Percentiles rank a stretch among this genome's conserved stretches.
These are phyloP conservation scores for Chrysolina oricalcia DNA, from an alignment of 2,888 invertebrate species.

Conservation along the genomic window DNA sequence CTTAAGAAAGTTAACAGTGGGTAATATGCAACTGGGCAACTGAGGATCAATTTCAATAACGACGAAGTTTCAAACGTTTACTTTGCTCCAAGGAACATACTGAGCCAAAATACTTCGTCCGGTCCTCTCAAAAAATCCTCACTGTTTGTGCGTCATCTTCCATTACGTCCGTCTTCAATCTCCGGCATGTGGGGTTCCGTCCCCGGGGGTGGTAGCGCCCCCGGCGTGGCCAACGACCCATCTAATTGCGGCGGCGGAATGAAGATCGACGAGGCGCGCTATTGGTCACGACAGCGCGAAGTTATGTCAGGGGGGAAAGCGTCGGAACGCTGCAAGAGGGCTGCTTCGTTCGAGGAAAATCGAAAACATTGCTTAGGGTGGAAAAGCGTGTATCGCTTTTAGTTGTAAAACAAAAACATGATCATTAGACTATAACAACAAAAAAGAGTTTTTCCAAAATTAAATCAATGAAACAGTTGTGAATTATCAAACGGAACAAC, in stretches of 20 bases:
- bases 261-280: conserved; percentile 81
- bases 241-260: conserved; percentile 81
- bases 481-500: too few relatives aligned
- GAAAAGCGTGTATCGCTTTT: background rate
- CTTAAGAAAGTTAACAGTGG: too few relatives aligned
- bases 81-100: background rate
- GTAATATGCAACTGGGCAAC: too few relatives aligned
- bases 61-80: too few relatives aligned
- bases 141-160: conserved; percentile 68
- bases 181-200: conserved; percentile 57
- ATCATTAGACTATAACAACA: too few relatives aligned
- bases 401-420: too few relatives aligned
- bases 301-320: conserved; percentile 58
- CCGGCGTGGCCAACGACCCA: conserved; percentile 78
- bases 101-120: background rate
- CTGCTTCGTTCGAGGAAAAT: conserved; percentile 38
- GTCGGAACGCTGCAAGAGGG: conserved; percentile 61
- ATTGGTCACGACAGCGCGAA: conserved; percentile 75
- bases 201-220: conserved; percentile 39
- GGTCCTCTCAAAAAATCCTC: conserved; percentile 51
- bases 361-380: background rate
- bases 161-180: conserved; percentile 66
- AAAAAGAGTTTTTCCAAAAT: too few relatives aligned
- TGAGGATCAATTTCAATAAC: too few relatives aligned
- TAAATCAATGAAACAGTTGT: too few relatives aligned